phyloP scores from a whole-genome alignment of 2,888 invertebrate species.

The Ornithoptera priamus region DNA sequence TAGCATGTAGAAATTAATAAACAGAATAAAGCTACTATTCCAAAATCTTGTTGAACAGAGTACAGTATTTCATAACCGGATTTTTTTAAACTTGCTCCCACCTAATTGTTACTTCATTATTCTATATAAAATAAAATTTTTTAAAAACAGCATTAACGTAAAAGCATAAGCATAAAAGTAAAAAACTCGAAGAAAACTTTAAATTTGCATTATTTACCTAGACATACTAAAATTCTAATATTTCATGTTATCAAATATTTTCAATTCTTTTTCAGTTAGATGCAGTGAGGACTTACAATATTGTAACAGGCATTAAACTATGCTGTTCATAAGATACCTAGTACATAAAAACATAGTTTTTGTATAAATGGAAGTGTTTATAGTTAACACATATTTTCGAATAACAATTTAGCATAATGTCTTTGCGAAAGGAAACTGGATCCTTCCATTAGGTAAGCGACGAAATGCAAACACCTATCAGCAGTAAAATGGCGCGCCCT shows the following conservation, averaged over 20 bases:
- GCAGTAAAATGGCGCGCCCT: conserved; percentile 56
- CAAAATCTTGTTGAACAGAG: neutral
- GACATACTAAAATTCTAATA: no score
- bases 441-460: conserved; percentile 60
- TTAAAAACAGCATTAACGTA: no score
- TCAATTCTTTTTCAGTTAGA: neutral
- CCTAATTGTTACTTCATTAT: no score
- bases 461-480: conserved; percentile 57
- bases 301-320: neutral
- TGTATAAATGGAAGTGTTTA: neutral
- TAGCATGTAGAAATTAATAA: neutral
- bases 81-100: neutral
- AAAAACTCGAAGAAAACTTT: no score
- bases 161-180: no score
- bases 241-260: no score
- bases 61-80: neutral
- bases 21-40: no score
- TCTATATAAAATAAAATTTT: no score
- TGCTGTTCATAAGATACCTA: no score
- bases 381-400: conserved; percentile 1
- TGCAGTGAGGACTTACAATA: neutral
- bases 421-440: conserved; percentile 49
- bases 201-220: no score
- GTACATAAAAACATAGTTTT: no score
- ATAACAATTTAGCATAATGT: conserved; percentile 38